phyloP scores from a whole-genome alignment of 2,797 vertebrate species.

The Eutrigla gurnardus region DNA sequence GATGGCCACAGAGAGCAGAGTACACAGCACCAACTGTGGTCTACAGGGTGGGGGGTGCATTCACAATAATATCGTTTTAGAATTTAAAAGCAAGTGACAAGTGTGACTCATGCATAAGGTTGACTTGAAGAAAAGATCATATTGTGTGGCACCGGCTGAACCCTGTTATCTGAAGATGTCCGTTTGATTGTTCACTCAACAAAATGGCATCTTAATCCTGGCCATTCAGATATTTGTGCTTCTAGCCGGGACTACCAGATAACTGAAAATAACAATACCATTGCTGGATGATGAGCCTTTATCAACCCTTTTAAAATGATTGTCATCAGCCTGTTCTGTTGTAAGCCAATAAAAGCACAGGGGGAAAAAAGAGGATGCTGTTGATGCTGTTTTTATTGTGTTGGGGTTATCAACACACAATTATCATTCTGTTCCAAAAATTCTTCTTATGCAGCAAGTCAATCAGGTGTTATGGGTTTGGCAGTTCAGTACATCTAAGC shows the following conservation, averaged over 20 bases:
- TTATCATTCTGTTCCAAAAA: background rate
- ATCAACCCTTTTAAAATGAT: background rate
- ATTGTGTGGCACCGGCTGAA: background rate
- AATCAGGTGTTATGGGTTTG: background rate
- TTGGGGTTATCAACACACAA: background rate
- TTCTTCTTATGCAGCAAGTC: background rate
- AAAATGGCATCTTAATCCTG: background rate
- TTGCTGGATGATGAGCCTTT: background rate
- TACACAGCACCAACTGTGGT: conserved; percentile 26
- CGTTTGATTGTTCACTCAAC: background rate
- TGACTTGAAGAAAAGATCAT: background rate
- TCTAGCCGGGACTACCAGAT: background rate
- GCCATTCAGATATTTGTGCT: background rate
- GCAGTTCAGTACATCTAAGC: background rate
- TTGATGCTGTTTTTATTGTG: background rate
- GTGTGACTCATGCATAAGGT: background rate
- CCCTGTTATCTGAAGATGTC: background rate
- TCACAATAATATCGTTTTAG: conserved; percentile 1
- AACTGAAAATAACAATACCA: background rate
- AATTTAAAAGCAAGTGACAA: background rate
- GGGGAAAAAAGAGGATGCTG: background rate
- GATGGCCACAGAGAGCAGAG: conserved; percentile 36
- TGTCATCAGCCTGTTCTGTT: background rate
- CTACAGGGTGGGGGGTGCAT: background rate
- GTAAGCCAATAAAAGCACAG: background rate